Base-by-base conservation (phyloP, 2,797 vertebrate species). In the Gallinago nigripennis region DNA sequence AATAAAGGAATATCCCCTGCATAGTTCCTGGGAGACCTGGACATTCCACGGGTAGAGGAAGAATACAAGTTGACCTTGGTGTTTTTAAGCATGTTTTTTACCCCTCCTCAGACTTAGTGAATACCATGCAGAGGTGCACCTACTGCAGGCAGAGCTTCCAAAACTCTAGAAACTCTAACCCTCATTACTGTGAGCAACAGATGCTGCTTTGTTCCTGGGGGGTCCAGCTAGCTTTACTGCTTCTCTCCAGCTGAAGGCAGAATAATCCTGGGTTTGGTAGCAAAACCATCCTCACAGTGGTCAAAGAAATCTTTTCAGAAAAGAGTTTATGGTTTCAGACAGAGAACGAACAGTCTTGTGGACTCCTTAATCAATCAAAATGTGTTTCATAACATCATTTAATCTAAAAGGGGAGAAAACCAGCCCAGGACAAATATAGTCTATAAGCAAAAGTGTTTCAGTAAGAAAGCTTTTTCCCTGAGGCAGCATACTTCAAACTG, bases 121-220 rank as follows among this genome's bases (percentile, higher is more conserved):
- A 35, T 13, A 12, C 18, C 11, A 48, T 69, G 86, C 66, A 79
- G 53, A 80, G 25, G 28, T 31, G 35, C 28, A 71, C 43, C 43
- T 39, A 77, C 14, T 69, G 82, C 28, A 61, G 31, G 39, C 81
- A 93, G 41, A 69, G 28, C 57, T 79, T 88, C 37, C 35, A 56
- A 90, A 61, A 20, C 60, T 45, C 39, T 63, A 88, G 21, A 66
- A 84, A 82, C 46, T 54, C 45, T 53, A 51, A 61, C 10, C 9
- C 30, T 10, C 20, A 33, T 58, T 85, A 71, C 31, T 64, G 57
- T 12, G 2, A 84, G 91, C 83, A 96, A 27, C 13, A 85, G 35
- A 27, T 82, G 50, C 84, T 91, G 53, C 81, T 94, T 94, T 93
- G 81, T 64, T 92, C 68, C 60, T 77, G 72, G 13, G 33, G 33